Evolutionary conservation across 2,888 invertebrate genomes (phyloP).

Genomic region (Ecliptopera silaceata): DNA sequence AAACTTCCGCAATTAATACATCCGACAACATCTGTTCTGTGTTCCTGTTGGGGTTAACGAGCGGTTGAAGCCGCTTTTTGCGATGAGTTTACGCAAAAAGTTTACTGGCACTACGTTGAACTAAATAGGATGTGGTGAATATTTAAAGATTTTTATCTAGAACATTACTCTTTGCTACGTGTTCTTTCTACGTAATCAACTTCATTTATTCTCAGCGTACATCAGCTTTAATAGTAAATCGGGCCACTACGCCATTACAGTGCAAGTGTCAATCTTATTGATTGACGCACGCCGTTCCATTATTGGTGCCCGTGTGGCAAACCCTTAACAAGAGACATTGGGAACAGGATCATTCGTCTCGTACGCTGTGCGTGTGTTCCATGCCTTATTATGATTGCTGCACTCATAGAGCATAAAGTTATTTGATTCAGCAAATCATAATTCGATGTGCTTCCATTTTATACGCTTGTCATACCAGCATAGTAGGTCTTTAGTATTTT

Average conservation of each 20-base stretch:
- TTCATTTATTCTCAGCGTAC: neutral
- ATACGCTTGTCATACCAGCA: neutral
- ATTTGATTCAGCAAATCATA: neutral
- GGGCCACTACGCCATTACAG: slow-evolving; percentile 24
- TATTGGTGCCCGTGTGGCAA: slow-evolving; percentile 19
- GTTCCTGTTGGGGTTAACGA: slow-evolving; percentile 68
- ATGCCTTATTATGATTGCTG: slow-evolving; percentile 18
- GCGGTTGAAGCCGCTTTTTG: slow-evolving; percentile 43
- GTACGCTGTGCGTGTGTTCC: slow-evolving; percentile 38
- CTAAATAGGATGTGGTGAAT: slow-evolving; percentile 15
- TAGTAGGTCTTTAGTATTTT: neutral
- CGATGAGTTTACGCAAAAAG: slow-evolving; percentile 20
- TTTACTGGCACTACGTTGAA: slow-evolving; percentile 4
- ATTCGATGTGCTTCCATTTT: neutral
- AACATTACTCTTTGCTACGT: neutral
- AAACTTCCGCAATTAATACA: slow-evolving; percentile 66
- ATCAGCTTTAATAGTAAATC: slow-evolving; percentile 10
- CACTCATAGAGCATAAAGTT: neutral
- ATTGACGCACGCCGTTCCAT: slow-evolving; percentile 24
- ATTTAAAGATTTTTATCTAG: slow-evolving; percentile 6
- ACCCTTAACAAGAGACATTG: slow-evolving; percentile 42
- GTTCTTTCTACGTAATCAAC: neutral
- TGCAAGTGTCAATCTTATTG: slow-evolving; percentile 26
- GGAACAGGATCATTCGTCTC: slow-evolving; percentile 39
- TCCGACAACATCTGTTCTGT: slow-evolving; percentile 58